Conservation (phyloP, 2,797 vertebrate genomes). For the Neomorphus geoffroyi region DNA sequence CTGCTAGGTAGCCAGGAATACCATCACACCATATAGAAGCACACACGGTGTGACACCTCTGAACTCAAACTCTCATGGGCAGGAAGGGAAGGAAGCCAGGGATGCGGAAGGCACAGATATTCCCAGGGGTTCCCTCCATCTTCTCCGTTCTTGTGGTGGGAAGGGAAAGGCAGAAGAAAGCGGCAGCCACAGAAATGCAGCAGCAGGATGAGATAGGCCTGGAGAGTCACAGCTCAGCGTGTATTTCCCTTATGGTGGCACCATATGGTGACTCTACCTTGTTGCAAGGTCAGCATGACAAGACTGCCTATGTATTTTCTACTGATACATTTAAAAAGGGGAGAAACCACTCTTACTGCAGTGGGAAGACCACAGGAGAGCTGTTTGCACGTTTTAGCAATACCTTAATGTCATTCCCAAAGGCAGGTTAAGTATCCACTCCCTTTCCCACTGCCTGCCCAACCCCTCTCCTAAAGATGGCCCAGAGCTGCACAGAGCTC, state of each 20-base stretch:
- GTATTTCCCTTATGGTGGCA: not conserved
- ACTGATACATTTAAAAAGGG: not conserved
- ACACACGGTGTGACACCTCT: not conserved
- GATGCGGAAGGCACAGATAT: not conserved
- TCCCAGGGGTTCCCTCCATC: not conserved
- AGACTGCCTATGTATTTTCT: not conserved
- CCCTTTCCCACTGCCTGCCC: not conserved
- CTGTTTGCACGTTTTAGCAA: not conserved
- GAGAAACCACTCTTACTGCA: not conserved
- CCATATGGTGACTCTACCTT: not conserved
- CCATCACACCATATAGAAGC: not conserved
- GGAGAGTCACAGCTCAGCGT: not conserved
- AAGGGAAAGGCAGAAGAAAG: not conserved
- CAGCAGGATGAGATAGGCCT: not conserved
- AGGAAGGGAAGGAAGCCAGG: not conserved
- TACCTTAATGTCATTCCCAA: rapidly evolving
- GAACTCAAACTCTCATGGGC: not conserved
- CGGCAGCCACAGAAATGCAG: not conserved
- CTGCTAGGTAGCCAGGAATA: not conserved
- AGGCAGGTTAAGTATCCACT: not conserved
- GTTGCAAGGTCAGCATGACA: not conserved
- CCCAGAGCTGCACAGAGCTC: not conserved
- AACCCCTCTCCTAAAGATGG: not conserved
- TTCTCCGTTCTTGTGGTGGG: not conserved
- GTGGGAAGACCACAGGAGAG: not conserved